Base-by-base conservation (phyloP, 2,888 invertebrate genomes). In the Dolomedes plantarius region DNA sequence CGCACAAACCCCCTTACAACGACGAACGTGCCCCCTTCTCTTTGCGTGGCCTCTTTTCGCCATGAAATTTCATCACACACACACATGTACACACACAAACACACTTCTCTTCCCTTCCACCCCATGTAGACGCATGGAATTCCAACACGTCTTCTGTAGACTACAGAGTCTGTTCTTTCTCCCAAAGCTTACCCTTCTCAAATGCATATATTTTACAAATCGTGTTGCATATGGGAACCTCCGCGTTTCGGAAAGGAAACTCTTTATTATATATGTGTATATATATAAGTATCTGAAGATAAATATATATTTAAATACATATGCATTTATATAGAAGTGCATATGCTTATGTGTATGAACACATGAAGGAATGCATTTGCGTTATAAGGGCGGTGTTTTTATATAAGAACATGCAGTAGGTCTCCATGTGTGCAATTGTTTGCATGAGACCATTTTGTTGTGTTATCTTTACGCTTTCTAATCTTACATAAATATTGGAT, bases 141-240 rank as follows among this genome's bases (percentile, higher is more conserved):
- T 82, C 76, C 82, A 76, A 65, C 82, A 76, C 82, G 81, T 81
- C 68, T 56, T 56, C 64, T 56, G 46, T n/a, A 81, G 80, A 73
- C 73, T 65, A 72, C 46, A 46, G 80, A 46, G 69, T 75, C 69
- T 81, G 74, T 81, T 75, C 69, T 81, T 69, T 71, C 76, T 82
- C 82, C 71, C 80, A 73, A 6, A 71, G 65, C 72, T 62, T 50
- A 39, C 79, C 39, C 62, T 68, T 76, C 82, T 71, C 76, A 82
- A 82, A 82, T 82, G 82, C 82, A 82, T 76, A 82, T 82, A 82
- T 76, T 82, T 82, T 82, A 75, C 62, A 82, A 82, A 82, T 82
- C 75, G 82, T 69, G 56, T 71, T 82, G 76, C 75, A 56, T 80
- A 74, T 65, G 64, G 64, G 77, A 69, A 32, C 67, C 56, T 31